Percentiles rank a stretch among this genome's conserved stretches.
Conservation (phyloP, 2,113 vertebrate species). For the Melanotaenia duboulayi region DNA sequence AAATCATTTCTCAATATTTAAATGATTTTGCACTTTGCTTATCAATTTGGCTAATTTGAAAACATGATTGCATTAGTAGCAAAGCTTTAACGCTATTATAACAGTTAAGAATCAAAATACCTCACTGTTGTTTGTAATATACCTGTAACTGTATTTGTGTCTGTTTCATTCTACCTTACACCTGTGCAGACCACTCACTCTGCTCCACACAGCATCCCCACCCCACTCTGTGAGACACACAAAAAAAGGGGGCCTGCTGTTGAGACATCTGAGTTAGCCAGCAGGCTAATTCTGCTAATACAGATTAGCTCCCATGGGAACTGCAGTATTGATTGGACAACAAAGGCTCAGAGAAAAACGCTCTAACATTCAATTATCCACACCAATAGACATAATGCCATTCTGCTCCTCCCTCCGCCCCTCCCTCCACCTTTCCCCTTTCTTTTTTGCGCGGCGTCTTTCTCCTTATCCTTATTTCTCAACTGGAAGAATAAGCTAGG, state of each 20-base stretch:
- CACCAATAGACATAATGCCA: conserved; percentile 83
- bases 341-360: conserved; percentile 82
- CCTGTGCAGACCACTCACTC: neutral
- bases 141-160: neutral
- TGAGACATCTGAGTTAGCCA: conserved; percentile 81
- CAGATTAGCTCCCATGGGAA: conserved; percentile 84
- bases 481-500: conserved; percentile 61
- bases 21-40: conserved; percentile 30
- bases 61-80: too few species aligned
- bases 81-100: neutral
- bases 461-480: conserved; percentile 34
- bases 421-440: neutral
- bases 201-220: conserved; percentile 10
- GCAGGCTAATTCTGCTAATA: conserved; percentile 86
- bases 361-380: conserved; percentile 85
- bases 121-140: neutral
- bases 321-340: conserved; percentile 84
- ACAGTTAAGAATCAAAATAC: neutral
- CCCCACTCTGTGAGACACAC: conserved; percentile 34
- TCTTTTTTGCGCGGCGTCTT: too few species aligned
- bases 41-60: neutral
- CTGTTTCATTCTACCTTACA: neutral
- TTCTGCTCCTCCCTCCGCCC: conserved; percentile 58
- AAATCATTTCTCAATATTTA: conserved; percentile 3
- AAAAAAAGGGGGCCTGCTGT: conserved; percentile 30